phyloP scores from a whole-genome alignment of 2,888 invertebrate species.

The Andrena praecox region DNA sequence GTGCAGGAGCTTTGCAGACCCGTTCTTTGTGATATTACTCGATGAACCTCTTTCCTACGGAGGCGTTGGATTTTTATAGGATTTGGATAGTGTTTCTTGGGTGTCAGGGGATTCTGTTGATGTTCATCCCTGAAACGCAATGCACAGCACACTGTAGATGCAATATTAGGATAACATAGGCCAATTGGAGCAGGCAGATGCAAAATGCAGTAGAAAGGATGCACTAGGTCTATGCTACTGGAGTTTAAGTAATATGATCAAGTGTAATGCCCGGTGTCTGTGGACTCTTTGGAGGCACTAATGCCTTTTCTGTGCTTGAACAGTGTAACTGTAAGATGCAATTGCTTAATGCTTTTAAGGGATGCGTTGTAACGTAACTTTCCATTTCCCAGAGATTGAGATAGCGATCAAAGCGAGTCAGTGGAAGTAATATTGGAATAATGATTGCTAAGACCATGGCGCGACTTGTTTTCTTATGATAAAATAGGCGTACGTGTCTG shows the following conservation, averaged over 20 bases:
- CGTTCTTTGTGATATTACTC: too few relatives aligned
- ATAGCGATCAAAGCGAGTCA: neutral
- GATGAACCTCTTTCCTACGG: neutral
- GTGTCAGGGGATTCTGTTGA: neutral
- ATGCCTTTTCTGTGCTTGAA: too few relatives aligned
- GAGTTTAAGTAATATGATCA: neutral
- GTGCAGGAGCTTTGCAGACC: too few relatives aligned
- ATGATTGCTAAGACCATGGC: conserved; percentile 9
- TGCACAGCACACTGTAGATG: neutral
- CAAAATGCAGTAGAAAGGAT: conserved; percentile 29
- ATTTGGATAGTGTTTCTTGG: too few relatives aligned
- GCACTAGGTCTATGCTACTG: conserved; percentile 1
- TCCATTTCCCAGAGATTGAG: neutral
- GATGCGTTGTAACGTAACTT: neutral
- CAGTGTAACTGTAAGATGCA: neutral
- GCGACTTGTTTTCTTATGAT: conserved; percentile 23
- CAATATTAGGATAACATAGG: neutral
- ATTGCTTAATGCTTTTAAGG: neutral
- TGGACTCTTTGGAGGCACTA: neutral
- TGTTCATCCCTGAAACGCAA: neutral
- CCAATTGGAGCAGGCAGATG: conserved; percentile 3
- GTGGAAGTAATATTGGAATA: conserved; percentile 23
- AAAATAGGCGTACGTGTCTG: neutral
- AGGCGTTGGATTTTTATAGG: neutral
- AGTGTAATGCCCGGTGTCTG: neutral